Conservation (phyloP, 2,888 invertebrate species). For the Rhaphigaster nebulosa region DNA sequence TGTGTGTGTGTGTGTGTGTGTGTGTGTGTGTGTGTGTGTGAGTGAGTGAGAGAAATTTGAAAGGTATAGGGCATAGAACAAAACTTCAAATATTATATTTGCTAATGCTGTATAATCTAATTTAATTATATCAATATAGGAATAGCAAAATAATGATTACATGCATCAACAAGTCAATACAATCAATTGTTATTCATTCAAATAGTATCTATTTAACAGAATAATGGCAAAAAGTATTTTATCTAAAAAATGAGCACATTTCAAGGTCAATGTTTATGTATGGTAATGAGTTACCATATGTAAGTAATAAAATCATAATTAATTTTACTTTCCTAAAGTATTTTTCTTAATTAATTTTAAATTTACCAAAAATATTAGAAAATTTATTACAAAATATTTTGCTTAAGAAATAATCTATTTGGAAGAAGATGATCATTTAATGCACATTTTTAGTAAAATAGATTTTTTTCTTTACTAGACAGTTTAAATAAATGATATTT, state of each 20-base stretch:
- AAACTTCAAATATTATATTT: conserved; percentile 40
- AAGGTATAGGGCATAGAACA: not conserved
- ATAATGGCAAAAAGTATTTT: conserved; percentile 27
- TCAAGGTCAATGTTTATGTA: conserved; percentile 32
- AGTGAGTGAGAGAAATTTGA: not conserved
- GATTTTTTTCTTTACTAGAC: conserved; percentile 50
- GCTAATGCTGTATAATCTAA: conserved; percentile 26
- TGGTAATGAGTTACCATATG: not conserved
- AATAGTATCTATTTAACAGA: not conserved
- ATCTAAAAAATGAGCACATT: conserved; percentile 52
- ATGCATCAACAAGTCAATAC: conserved; percentile 22
- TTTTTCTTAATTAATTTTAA: conserved; percentile 52
- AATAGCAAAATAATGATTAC: conserved; percentile 28
- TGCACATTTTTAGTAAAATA: conserved; percentile 55
- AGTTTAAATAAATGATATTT: conserved; percentile 52
- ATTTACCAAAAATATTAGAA: conserved; percentile 59
- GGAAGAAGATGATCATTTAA: conserved; percentile 61
- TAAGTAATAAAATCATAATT: conserved; percentile 9
- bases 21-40: not conserved
- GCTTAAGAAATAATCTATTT: conserved; percentile 59
- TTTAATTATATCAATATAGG: conserved; percentile 17
- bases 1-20: not conserved
- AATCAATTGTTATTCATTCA: conserved; percentile 6
- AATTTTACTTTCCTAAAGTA: conserved; percentile 55
- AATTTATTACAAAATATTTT: conserved; percentile 59